A percentile compares a stretch with the other conserved stretches of the same genome.
Evolutionary conservation across 2,888 invertebrate species (phyloP).

Genomic region (Heliconius aoede): DNA sequence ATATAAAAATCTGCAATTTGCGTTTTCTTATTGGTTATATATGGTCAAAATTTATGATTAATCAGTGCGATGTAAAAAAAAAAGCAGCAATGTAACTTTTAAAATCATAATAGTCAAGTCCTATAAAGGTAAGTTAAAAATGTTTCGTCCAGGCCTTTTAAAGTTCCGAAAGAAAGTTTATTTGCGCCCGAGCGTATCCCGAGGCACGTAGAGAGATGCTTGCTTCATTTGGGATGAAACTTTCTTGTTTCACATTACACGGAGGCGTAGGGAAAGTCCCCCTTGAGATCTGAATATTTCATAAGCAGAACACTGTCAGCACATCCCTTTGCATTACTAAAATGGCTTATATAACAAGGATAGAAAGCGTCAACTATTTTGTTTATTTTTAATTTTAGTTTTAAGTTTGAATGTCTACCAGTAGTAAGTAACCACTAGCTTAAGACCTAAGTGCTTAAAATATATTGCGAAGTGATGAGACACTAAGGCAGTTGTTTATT

Average conservation of each 20-base stretch:
- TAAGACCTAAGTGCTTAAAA: not conserved
- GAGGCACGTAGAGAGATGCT: constrained; percentile 53
- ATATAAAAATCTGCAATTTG: not conserved
- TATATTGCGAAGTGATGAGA: not conserved
- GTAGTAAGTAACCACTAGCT: not conserved
- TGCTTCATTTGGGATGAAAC: constrained; percentile 77
- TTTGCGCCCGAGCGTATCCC: constrained; percentile 63
- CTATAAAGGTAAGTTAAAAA: constrained; percentile 37
- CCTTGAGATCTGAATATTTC: constrained; percentile 79
- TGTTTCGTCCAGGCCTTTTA: constrained; percentile 37
- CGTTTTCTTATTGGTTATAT: not conserved
- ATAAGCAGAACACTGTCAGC: constrained; percentile 71
- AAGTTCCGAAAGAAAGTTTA: constrained; percentile 68
- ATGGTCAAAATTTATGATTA: not conserved
- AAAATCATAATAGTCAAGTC: constrained; percentile 23
- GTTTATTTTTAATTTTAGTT: not conserved
- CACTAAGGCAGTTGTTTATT: not conserved
- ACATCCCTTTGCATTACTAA: constrained; percentile 68
- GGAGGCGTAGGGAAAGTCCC: constrained; percentile 71
- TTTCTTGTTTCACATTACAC: constrained; percentile 81
- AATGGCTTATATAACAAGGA: constrained; percentile 39
- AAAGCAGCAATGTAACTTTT: constrained; percentile 3
- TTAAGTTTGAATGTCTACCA: not conserved
- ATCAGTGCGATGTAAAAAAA: not conserved
- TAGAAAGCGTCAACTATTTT: constrained; percentile 11